phyloP scores from a whole-genome alignment of 1,140 invertebrate species.

The Thrips palmi region DNA sequence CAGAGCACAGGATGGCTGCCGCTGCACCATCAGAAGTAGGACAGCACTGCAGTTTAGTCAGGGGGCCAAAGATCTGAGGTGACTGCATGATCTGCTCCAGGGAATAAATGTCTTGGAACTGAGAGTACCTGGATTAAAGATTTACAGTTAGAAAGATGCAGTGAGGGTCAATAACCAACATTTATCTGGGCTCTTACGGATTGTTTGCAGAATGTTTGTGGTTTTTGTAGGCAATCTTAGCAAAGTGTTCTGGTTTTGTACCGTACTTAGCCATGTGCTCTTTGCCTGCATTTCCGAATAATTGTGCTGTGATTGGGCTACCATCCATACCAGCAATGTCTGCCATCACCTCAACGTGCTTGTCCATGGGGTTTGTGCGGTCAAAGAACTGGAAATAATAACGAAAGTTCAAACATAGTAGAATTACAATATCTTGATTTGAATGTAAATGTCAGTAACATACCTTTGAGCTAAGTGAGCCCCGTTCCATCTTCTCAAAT shows the following conservation, averaged over 20 bases:
- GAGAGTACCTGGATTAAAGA: slow-evolving; percentile 46
- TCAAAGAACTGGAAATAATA: slow-evolving; percentile 48
- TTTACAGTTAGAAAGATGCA: too few relatives aligned
- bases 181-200: too few relatives aligned
- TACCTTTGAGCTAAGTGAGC: slow-evolving; percentile 61
- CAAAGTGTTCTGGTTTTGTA: slow-evolving; percentile 80
- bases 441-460: slow-evolving; percentile 3
- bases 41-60: slow-evolving; percentile 92
- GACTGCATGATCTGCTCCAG: slow-evolving; percentile 78
- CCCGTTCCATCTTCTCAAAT: slow-evolving; percentile 96
- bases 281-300: slow-evolving; percentile 90
- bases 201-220: slow-evolving; percentile 94
- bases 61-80: slow-evolving; percentile 64
- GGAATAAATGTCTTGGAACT: slow-evolving; percentile 77
- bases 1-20: slow-evolving; percentile 75
- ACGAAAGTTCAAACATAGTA: not conserved
- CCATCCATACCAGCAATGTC: slow-evolving; percentile 57
- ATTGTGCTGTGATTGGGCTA: slow-evolving; percentile 77
- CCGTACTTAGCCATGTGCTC: slow-evolving; percentile 98
- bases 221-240: slow-evolving; percentile 96
- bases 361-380: slow-evolving; percentile 84
- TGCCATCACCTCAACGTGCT: slow-evolving; percentile 72
- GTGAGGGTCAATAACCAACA: too few relatives aligned
- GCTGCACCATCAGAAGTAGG: slow-evolving; percentile 93
- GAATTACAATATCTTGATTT: not conserved